Percentiles rank a stretch among this genome's conserved stretches.
These are phyloP conservation scores for Pyrrhosoma nymphula DNA, from an alignment of 2,888 invertebrate genomes.

Conservation along the genomic window DNA sequence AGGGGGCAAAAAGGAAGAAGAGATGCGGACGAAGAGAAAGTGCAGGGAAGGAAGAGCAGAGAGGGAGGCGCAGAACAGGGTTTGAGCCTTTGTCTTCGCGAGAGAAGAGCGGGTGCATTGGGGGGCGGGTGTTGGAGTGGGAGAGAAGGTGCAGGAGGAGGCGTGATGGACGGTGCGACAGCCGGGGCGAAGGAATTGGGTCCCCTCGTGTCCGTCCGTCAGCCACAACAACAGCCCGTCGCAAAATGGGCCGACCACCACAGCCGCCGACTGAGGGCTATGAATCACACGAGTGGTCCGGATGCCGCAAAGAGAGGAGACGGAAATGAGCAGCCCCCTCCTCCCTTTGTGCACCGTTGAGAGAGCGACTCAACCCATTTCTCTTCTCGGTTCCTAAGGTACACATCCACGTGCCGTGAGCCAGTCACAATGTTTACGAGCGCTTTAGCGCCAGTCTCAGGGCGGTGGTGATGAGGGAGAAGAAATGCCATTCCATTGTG, in stretches of 20 bases:
- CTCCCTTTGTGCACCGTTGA: background rate
- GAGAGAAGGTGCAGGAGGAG: background rate
- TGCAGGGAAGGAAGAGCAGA: no score
- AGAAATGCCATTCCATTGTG: background rate
- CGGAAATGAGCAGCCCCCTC: constrained; percentile 34
- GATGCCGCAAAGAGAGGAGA: background rate
- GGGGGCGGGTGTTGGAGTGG: background rate
- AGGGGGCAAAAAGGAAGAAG: no score
- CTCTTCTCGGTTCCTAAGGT: background rate
- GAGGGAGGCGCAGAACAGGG: background rate
- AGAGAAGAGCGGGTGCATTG: background rate
- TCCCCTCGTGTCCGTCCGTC: background rate
- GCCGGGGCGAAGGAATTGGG: constrained; percentile 36
- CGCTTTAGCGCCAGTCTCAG: background rate
- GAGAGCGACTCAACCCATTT: constrained; percentile 8
- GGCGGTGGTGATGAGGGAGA: background rate
- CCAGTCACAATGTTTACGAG: background rate
- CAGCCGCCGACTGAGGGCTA: constrained; percentile 31
- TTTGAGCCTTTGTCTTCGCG: no score
- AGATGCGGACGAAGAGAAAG: no score
- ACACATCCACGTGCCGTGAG: background rate
- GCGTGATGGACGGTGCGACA: constrained; percentile 58
- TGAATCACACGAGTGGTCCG: constrained; percentile 57
- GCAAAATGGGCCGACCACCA: background rate
- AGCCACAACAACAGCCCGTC: background rate